Percentiles rank a stretch among this genome's conserved stretches.
phyloP scores from a whole-genome alignment of 2,888 invertebrate genomes.

The Tryphoninae sp. region DNA sequence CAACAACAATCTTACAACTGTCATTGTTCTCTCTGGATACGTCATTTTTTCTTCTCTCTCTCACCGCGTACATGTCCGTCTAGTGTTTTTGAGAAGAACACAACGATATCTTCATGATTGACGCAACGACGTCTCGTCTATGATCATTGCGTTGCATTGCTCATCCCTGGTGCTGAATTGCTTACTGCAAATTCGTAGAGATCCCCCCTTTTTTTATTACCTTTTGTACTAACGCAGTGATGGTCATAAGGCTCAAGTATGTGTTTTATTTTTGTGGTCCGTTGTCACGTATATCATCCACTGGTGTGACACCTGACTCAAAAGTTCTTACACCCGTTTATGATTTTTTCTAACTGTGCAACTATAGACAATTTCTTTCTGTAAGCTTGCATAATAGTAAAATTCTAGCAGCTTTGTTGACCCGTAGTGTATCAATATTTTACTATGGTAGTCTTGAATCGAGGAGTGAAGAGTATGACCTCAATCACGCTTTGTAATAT shows the following conservation, averaged over 20 bases:
- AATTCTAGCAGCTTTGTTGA: not conserved
- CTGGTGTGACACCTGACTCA: slow-evolving; percentile 18
- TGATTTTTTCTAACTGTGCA: slow-evolving; percentile 19
- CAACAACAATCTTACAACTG: slow-evolving; percentile 44
- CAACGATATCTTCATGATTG: slow-evolving; percentile 48
- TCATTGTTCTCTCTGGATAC: slow-evolving; percentile 12
- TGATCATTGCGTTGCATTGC: slow-evolving; percentile 55
- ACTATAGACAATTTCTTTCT: not conserved
- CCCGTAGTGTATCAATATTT: not conserved
- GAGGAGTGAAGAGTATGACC: slow-evolving; percentile 4
- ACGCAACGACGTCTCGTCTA: slow-evolving; percentile 51
- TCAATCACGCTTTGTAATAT: not conserved
- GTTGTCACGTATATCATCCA: slow-evolving; percentile 10
- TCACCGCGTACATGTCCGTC: slow-evolving; percentile 3
- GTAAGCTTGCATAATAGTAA: slow-evolving; percentile 1
- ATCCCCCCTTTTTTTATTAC: not conserved
- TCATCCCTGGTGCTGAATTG: slow-evolving; percentile 22
- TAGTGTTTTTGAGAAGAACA: slow-evolving; percentile 52
- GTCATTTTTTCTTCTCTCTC: not conserved
- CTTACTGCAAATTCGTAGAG: slow-evolving; percentile 11
- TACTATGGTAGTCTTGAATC: not conserved
- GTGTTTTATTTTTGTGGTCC: not conserved
- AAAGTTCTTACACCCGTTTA: slow-evolving; percentile 16
- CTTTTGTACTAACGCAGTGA: not conserved
- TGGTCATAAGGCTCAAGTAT: not conserved